A percentile compares a stretch with the other conserved stretches of the same genome.
phyloP scores from a whole-genome alignment of 2,797 vertebrate genomes.

The Ataeniobius toweri region DNA sequence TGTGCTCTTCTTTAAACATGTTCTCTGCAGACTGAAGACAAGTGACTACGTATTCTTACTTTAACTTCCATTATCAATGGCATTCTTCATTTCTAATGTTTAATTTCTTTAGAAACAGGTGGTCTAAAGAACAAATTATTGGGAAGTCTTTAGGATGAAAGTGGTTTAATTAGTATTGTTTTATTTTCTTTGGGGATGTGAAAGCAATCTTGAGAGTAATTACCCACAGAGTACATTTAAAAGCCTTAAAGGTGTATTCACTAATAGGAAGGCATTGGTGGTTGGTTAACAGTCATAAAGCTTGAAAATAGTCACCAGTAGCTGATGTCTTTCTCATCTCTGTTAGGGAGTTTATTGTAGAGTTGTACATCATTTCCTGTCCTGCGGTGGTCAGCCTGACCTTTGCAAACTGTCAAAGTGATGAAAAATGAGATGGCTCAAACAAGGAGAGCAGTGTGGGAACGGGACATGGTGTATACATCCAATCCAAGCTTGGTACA shows the following conservation, averaged over 20 bases:
- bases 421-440: conserved; percentile 37
- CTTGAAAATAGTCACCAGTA: conserved; percentile 15
- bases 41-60: background rate
- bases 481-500: conserved; percentile 24
- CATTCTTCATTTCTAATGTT: background rate
- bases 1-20: background rate
- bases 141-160: background rate
- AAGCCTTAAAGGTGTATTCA: conserved; percentile 4
- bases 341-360: conserved; percentile 44
- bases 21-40: background rate
- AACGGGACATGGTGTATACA: conserved; percentile 34
- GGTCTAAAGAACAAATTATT: background rate
- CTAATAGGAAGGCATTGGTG: conserved; percentile 25
- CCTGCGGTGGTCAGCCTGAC: conserved; percentile 56
- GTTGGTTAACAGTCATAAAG: conserved; percentile 21
- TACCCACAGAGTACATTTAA: conserved; percentile 14
- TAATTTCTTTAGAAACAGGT: background rate
- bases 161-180: conserved; percentile 1
- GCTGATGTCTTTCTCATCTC: conserved; percentile 18
- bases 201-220: conserved; percentile 24
- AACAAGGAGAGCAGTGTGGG: conserved; percentile 37
- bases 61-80: background rate
- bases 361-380: conserved; percentile 58
- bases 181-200: conserved; percentile 11
- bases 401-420: conserved; percentile 47